These are phyloP conservation scores for Drosophila sp. DNA, from an alignment of 1,140 invertebrate genomes.

Conservation along the genomic window DNA sequence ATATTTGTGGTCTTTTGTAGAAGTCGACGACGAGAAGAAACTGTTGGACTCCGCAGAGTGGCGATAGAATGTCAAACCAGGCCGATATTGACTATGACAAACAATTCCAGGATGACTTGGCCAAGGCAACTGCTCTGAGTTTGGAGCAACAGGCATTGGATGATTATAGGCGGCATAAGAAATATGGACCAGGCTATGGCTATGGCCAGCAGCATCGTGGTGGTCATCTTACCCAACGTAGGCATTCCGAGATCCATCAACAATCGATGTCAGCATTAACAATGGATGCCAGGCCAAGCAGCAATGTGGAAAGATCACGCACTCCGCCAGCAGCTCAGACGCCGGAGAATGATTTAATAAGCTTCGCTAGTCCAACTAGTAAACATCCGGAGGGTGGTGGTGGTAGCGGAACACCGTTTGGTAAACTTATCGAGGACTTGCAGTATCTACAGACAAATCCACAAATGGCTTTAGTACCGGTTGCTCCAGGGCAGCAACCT, in stretches of 20 bases:
- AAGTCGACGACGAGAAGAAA: conserved; percentile 21
- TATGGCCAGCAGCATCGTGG: conserved; percentile 33
- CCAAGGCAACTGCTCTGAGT: conserved; percentile 92
- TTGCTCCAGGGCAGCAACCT: conserved; percentile 64
- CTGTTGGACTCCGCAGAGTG: conserved; percentile 13
- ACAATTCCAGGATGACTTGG: conserved; percentile 92
- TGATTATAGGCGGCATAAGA: conserved; percentile 87
- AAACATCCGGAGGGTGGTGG: conserved; percentile 83
- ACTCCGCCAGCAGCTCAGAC: conserved; percentile 84
- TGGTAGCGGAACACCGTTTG: conserved; percentile 83
- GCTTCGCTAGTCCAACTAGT: conserved; percentile 86
- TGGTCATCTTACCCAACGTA: conserved; percentile 79
- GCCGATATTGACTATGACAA: conserved; percentile 88
- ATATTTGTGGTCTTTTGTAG: conserved; percentile 41
- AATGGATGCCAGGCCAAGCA: conserved; percentile 17
- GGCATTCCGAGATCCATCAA: conserved; percentile 83
- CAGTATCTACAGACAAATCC: conserved; percentile 82
- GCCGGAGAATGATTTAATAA: conserved; percentile 88
- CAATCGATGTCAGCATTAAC: not conserved
- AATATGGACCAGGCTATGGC: conserved; percentile 58
- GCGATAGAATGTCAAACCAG: conserved; percentile 70
- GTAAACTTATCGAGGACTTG: conserved; percentile 85
- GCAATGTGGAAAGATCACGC: conserved; percentile 68
- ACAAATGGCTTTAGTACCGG: conserved; percentile 70
- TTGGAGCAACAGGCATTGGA: conserved; percentile 92